Evolutionary conservation across 2,113 vertebrate genomes (phyloP).

Genomic region (Mormyrus iriodes): DNA sequence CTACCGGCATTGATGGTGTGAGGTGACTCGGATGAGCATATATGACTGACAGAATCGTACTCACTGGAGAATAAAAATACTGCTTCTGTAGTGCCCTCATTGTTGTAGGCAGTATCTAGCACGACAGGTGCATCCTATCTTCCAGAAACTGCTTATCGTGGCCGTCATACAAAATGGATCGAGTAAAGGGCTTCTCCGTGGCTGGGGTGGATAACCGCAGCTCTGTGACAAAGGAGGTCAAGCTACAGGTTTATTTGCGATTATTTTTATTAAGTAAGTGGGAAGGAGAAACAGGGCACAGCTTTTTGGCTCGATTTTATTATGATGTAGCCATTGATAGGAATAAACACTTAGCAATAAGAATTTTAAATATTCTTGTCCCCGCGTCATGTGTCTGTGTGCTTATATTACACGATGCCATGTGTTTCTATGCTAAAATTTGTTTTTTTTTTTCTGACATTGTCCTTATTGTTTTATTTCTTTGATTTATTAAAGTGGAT

Average conservation of each 20-base stretch:
- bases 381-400: background rate
- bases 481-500: slow-evolving; percentile 65
- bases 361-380: background rate
- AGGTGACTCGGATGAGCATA: background rate
- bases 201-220: background rate
- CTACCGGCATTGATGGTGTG: background rate
- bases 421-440: slow-evolving; percentile 31
- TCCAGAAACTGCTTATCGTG: background rate
- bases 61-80: background rate
- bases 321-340: background rate
- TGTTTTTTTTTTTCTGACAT: slow-evolving; percentile 43
- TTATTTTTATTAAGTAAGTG: background rate
- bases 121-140: background rate
- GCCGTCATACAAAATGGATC: background rate
- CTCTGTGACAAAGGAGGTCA: background rate
- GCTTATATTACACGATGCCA: slow-evolving; percentile 30
- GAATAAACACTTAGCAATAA: background rate
- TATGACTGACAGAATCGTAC: background rate
- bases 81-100: background rate
- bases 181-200: background rate
- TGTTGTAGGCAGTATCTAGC: background rate
- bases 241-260: background rate
- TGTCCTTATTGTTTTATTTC: slow-evolving; percentile 55
- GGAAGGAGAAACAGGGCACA: background rate
- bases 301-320: background rate